Percentiles rank a stretch among this genome's conserved stretches.
Evolutionary conservation across 2,113 vertebrate genomes (phyloP).

Genomic region (Campylorhamphus procurvoides): DNA sequence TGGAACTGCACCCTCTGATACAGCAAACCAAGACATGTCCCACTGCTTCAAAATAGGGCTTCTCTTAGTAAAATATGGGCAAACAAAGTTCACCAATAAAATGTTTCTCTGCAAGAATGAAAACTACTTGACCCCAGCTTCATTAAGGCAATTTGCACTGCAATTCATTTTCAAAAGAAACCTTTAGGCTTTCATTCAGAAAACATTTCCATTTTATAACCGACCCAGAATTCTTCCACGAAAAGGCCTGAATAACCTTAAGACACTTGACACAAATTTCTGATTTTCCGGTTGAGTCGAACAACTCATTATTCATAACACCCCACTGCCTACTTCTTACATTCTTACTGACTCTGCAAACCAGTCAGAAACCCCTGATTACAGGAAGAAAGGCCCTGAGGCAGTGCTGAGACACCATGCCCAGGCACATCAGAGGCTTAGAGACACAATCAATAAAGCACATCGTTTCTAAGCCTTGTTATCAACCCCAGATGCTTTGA

Average conservation of each 20-base stretch:
- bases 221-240: neutral
- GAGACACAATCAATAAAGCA: neutral
- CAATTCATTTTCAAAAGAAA: neutral
- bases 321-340: neutral
- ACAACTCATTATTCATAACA: neutral
- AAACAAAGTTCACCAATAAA: neutral
- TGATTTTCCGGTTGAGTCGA: neutral
- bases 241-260: neutral
- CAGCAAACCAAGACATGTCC: neutral
- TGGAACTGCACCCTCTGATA: neutral
- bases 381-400: neutral
- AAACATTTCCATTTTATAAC: neutral
- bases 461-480: neutral
- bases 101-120: neutral
- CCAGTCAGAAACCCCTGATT: neutral
- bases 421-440: neutral
- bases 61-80: neutral
- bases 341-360: neutral
- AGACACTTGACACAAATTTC: neutral
- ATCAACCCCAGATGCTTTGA: neutral
- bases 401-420: neutral
- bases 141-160: neutral
- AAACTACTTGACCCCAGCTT: fast-evolving
- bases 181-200: neutral
- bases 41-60: neutral